Conservation (phyloP, 2,888 invertebrate species). For the Drosophila mimica region DNA sequence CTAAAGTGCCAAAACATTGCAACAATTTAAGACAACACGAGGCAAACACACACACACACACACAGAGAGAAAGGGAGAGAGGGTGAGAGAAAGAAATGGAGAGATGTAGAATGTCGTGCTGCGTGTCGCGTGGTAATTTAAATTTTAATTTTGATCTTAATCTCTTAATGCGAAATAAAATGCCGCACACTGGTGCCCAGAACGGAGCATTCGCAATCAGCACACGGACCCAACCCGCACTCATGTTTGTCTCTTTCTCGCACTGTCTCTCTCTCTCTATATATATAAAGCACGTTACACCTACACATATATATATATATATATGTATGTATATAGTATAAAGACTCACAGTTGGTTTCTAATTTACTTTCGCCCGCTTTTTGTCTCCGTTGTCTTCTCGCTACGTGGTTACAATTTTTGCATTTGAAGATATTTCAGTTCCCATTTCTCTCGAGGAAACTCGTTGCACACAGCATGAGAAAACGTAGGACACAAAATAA, state of each 20-base stretch:
- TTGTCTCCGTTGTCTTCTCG: slow-evolving; percentile 12
- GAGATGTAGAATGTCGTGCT: slow-evolving; percentile 38
- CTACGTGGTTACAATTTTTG: slow-evolving; percentile 17
- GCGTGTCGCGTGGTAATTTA: slow-evolving; percentile 82
- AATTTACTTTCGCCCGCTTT: slow-evolving; percentile 64
- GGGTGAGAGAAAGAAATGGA: not conserved
- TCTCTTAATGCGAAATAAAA: slow-evolving; percentile 85
- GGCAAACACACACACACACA: not conserved
- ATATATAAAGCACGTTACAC: not conserved
- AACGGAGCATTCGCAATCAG: slow-evolving; percentile 54
- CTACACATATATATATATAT: not conserved
- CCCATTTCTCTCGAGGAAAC: not conserved
- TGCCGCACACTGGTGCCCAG: slow-evolving; percentile 83
- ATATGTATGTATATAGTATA: slow-evolving; percentile 6
- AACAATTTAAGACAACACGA: slow-evolving; percentile 61
- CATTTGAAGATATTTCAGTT: slow-evolving; percentile 17
- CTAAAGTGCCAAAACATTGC: slow-evolving; percentile 51
- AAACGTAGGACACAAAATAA: not conserved
- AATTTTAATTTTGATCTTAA: slow-evolving; percentile 85
- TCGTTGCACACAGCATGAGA: not conserved
- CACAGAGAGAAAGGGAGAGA: not conserved
- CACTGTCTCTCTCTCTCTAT: not conserved
- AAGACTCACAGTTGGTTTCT: slow-evolving; percentile 52
- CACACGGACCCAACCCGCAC: slow-evolving; percentile 1
- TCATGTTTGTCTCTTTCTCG: not conserved